Evolutionary conservation across 2,797 vertebrate species (phyloP).

Genomic region (Sphenopsis melanotis): DNA sequence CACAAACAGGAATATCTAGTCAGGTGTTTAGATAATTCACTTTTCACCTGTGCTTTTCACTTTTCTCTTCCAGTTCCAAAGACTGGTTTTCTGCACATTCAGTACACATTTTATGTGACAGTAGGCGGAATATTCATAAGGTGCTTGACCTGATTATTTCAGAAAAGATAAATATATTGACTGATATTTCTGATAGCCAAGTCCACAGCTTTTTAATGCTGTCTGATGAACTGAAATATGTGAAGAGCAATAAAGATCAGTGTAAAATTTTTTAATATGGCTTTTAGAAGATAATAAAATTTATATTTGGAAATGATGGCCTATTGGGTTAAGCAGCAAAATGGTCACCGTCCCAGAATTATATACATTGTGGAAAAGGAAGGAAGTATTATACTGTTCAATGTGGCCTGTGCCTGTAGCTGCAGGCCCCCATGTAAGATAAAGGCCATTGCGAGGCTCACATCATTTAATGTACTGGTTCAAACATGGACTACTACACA

Average conservation of each 20-base stretch:
- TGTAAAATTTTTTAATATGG: background rate
- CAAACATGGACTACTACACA: background rate
- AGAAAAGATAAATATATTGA: background rate
- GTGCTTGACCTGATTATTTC: background rate
- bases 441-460: background rate
- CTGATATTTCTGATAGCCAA: background rate
- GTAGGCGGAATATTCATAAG: background rate
- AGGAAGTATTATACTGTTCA: background rate
- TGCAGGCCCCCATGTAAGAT: background rate
- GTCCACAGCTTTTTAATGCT: background rate
- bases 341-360: background rate
- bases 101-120: background rate
- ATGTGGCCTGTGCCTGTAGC: background rate
- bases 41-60: background rate
- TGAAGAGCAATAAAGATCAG: background rate
- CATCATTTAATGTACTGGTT: background rate
- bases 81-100: background rate
- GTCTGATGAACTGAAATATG: background rate
- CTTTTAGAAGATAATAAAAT: background rate
- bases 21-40: background rate
- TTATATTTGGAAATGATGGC: background rate
- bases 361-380: background rate
- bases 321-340: background rate
- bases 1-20: background rate
- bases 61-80: background rate